Conservation (phyloP, 2,888 invertebrate species). For the Cyaniris semiargus region DNA sequence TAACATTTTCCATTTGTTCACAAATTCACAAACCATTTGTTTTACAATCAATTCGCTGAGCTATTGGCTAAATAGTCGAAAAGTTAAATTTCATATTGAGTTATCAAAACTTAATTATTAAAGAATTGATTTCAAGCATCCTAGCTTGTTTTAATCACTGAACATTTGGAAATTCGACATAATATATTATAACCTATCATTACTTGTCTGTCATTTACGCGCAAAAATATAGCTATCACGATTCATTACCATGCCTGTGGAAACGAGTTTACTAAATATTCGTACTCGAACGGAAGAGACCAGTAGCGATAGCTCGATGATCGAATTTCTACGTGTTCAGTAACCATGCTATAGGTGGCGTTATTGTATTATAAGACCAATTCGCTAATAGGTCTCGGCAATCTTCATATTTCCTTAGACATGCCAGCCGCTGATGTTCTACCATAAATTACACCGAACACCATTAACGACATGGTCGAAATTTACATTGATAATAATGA, state of each 20-base stretch:
- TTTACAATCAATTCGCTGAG: not conserved
- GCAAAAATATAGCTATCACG: not conserved
- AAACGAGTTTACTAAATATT: not conserved
- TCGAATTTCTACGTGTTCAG: not conserved
- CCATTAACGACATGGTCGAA: not conserved
- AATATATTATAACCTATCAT: too few species aligned
- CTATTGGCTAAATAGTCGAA: not conserved
- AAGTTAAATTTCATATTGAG: not conserved
- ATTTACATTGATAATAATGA: not conserved
- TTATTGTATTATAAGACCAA: too few species aligned
- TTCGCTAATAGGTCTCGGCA: too few species aligned
- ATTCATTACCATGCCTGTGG: not conserved
- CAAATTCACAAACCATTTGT: not conserved
- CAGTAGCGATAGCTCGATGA: not conserved
- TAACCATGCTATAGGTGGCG: not conserved
- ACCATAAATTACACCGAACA: too few species aligned
- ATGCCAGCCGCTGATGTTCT: too few species aligned
- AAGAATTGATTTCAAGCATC: not conserved
- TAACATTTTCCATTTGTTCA: not conserved
- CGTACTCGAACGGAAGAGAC: not conserved
- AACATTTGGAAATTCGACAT: not conserved
- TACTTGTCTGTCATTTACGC: too few species aligned
- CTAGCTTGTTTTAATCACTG: not conserved
- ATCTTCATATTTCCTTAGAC: too few species aligned
- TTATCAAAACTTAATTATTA: not conserved